Base-by-base conservation (phyloP, 1,140 invertebrate species). In the Bactericera cockerelli region DNA sequence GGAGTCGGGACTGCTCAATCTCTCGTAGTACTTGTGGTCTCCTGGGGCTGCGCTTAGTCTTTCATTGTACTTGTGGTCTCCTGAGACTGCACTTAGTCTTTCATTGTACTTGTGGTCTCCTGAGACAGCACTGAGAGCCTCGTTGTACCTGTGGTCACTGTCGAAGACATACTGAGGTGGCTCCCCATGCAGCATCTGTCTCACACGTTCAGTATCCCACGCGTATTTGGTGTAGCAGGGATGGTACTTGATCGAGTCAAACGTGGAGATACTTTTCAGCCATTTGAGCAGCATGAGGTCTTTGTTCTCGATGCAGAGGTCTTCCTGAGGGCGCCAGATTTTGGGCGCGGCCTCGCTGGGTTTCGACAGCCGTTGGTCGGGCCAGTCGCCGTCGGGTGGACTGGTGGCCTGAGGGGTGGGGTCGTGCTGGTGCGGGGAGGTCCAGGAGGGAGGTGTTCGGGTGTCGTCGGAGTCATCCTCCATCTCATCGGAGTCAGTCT, bases 131-230 rank as follows among this genome's bases (percentile, higher is more conserved):
- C 28, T 13, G 4, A 31, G 28, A n/a, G n/a, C n/a, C n/a, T 31
- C 28, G 4, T 6, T 6, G 13, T 31, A 31, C 28, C 13, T 31
- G 13, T 31, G 4, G 28, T 13, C 28, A 4, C 28, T 4, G 28
- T 31, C 28, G 28, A 31, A 31, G 4, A 4, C n/a, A 49, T 16
- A 19, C 22, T 16, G 3, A n/a, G 22, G 42, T 6, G 42, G 4
- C 4, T 49, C 42, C n/a, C 42, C 42, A 49, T 49, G 4, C 22
- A 49, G n/a, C 42, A 49, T 49, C n/a, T 49, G n/a, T n/a, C n/a
- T 22, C 42, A 16, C 22, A 6, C 22, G 42, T 6, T 31, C 28
- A 31, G 4, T 31, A 13, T 31, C 28, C 28, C 28, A 31, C 4
- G 13, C 28, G 13, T 31, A 31, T 13, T 31, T 31, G 28, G 28